Conservation (phyloP, 2,888 invertebrate genomes). For the Acanthopleura granulata region DNA sequence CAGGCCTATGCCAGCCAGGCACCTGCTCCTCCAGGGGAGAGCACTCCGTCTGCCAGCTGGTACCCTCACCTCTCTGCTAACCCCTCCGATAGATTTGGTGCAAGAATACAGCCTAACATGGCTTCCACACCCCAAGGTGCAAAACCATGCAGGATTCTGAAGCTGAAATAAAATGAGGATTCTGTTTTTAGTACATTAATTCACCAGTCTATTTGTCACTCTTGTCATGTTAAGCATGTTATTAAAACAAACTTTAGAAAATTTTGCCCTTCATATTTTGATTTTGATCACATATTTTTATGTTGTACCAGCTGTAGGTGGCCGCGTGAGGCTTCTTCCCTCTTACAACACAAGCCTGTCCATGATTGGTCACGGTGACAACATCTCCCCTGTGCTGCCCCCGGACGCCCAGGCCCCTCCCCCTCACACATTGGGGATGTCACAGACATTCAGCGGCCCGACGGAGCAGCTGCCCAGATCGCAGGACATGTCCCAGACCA, state of each 20-base stretch:
- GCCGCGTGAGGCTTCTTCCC: background rate
- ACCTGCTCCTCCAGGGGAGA: slow-evolving; percentile 7
- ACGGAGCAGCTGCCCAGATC: slow-evolving; percentile 25
- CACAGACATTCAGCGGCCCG: background rate
- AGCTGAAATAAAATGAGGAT: background rate
- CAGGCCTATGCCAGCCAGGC: background rate
- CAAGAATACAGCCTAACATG: slow-evolving; percentile 40
- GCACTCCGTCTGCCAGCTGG: slow-evolving; percentile 24
- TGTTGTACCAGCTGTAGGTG: background rate
- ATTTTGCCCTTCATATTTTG: too few species aligned
- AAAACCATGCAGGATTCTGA: background rate
- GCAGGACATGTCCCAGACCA: slow-evolving; percentile 37
- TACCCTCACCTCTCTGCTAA: background rate
- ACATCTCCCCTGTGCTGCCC: slow-evolving; percentile 11
- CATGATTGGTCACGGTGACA: background rate
- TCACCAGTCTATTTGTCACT: too few species aligned
- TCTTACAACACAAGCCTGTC: background rate
- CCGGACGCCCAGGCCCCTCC: background rate
- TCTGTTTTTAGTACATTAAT: too few species aligned
- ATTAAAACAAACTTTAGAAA: too few species aligned
- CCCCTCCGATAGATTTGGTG: slow-evolving; percentile 22
- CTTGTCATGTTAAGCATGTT: too few species aligned
- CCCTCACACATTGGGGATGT: background rate
- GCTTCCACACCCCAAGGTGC: slow-evolving; percentile 39
- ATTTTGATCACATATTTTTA: background rate